These are phyloP conservation scores for Lamprologus callipterus DNA, from an alignment of 2,113 vertebrate species.

Conservation along the genomic window DNA sequence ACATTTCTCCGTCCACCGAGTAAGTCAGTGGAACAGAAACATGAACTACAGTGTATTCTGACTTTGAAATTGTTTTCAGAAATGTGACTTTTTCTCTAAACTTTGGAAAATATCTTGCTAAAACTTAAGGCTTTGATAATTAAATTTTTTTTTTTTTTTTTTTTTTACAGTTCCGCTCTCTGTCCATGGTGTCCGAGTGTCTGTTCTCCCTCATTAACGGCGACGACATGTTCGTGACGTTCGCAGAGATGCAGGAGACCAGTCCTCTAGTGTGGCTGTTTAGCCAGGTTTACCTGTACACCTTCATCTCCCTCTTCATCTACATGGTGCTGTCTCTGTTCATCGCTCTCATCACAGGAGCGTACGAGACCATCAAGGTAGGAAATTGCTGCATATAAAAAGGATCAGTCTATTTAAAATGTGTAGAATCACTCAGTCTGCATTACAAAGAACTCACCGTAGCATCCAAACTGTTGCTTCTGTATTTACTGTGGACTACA, in stretches of 20 bases:
- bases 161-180: slow-evolving; percentile 79
- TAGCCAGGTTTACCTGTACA: slow-evolving; percentile 89
- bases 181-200: slow-evolving; percentile 92
- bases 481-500: not conserved
- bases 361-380: slow-evolving; percentile 94
- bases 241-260: slow-evolving; percentile 66
- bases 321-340: slow-evolving; percentile 98
- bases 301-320: slow-evolving; percentile 96
- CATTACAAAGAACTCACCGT: not conserved
- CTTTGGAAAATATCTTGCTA: not conserved
- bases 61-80: not conserved
- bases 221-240: slow-evolving; percentile 76
- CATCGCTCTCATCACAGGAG: slow-evolving; percentile 94
- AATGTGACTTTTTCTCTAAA: not conserved
- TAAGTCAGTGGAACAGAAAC: not conserved
- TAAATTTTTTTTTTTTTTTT: not conserved
- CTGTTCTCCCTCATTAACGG: slow-evolving; percentile 81
- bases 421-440: not conserved
- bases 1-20: not conserved
- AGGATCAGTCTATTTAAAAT: not conserved
- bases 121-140: not conserved
- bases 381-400: not conserved
- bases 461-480: not conserved
- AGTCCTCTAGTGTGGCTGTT: slow-evolving; percentile 72
- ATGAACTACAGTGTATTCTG: not conserved